phyloP scores from a whole-genome alignment of 1,140 invertebrate genomes.

The Drosophila bifasciata region DNA sequence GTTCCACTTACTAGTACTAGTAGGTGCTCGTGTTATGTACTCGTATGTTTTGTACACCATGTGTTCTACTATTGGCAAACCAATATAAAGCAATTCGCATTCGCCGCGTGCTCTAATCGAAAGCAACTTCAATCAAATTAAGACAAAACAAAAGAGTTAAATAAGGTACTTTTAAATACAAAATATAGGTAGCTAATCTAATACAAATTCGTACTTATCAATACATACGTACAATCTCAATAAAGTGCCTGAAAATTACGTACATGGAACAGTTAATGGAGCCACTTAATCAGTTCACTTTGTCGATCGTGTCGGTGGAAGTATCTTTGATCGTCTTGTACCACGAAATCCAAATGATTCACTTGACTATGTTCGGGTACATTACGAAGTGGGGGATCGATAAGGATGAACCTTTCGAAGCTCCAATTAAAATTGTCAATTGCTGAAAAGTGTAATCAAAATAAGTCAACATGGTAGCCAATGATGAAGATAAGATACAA shows the following conservation, averaged over 20 bases:
- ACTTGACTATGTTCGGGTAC: background rate
- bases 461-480: constrained; percentile 46
- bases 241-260: constrained; percentile 73
- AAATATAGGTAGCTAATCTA: constrained; percentile 53
- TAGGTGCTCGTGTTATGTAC: constrained; percentile 22
- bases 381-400: constrained; percentile 13
- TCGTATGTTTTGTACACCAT: constrained; percentile 42
- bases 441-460: constrained; percentile 45
- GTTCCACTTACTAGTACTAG: constrained; percentile 21
- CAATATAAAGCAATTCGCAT: constrained; percentile 48
- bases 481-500: constrained; percentile 47
- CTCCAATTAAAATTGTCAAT: constrained; percentile 61
- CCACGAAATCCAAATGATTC: constrained; percentile 24
- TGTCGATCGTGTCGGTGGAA: background rate
- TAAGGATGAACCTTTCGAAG: constrained; percentile 46
- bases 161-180: constrained; percentile 41
- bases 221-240: constrained; percentile 67
- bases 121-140: constrained; percentile 44
- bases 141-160: constrained; percentile 29
- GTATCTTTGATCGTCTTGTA: background rate
- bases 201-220: constrained; percentile 40
- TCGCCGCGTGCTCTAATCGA: constrained; percentile 50
- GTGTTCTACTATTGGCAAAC: constrained; percentile 44
- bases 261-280: too few species aligned
- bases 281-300: background rate